Evolutionary conservation across 1,140 invertebrate species (phyloP).

Genomic region (Coenobita brevimanus): DNA sequence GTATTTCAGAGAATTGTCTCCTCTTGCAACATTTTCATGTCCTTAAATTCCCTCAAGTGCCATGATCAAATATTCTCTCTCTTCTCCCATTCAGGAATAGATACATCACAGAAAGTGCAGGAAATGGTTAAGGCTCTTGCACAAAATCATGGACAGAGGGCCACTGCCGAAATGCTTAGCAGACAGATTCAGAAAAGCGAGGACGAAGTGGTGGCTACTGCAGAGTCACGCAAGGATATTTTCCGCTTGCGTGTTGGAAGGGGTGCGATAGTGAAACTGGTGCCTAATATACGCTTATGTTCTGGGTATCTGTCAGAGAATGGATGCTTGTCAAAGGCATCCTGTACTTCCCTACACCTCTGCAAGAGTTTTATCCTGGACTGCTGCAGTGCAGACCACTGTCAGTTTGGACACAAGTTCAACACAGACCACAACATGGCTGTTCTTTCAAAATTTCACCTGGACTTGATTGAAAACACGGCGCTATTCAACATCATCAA

Average conservation of each 20-base stretch:
- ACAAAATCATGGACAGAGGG: constrained; percentile 5
- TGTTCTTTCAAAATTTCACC: constrained; percentile 40
- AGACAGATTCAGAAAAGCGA: background rate
- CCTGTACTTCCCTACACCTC: constrained; percentile 31
- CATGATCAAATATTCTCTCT: too few species aligned
- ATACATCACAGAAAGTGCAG: background rate
- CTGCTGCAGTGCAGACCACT: background rate
- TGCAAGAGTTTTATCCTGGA: constrained; percentile 15
- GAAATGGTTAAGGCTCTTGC: constrained; percentile 41
- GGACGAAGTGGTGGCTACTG: background rate
- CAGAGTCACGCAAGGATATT: constrained; percentile 21
- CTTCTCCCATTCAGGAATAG: background rate
- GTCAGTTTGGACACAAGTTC: constrained; percentile 30
- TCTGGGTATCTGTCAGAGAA: constrained; percentile 15
- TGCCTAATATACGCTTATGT: constrained; percentile 30
- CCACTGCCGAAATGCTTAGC: constrained; percentile 13
- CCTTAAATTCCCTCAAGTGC: background rate
- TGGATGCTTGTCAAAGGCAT: background rate
- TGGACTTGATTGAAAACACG: constrained; percentile 32
- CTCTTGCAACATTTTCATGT: too few species aligned
- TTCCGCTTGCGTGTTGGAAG: constrained; percentile 16
- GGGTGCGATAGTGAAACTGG: constrained; percentile 22
- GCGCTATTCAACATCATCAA: background rate
- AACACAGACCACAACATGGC: constrained; percentile 36
- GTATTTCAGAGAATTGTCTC: too few species aligned